Evolutionary conservation across 2,113 vertebrate genomes (phyloP).

Genomic region (Tragelaphus strepsiceros): DNA sequence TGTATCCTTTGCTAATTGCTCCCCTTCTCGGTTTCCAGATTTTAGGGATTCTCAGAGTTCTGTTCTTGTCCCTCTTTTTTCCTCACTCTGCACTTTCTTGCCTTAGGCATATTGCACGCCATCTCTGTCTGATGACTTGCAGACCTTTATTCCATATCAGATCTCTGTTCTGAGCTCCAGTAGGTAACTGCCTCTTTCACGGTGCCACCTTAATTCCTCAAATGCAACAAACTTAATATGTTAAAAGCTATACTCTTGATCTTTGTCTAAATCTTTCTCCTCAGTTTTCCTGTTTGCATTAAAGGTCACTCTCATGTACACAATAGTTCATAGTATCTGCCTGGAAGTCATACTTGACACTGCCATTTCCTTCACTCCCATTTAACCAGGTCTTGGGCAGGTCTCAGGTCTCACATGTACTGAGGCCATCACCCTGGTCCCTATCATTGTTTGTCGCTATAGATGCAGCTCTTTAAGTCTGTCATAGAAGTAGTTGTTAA

Average conservation of each 20-base stretch:
- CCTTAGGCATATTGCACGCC: not conserved
- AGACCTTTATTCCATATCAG: not conserved
- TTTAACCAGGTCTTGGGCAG: not conserved
- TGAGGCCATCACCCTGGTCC: not conserved
- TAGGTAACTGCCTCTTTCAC: not conserved
- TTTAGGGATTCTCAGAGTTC: not conserved
- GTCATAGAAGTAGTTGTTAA: not conserved
- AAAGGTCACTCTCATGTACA: not conserved
- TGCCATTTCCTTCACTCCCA: not conserved
- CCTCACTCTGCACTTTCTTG: not conserved
- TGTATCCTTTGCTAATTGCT: not conserved
- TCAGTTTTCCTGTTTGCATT: not conserved
- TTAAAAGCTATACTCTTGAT: not conserved
- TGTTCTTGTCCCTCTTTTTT: not conserved
- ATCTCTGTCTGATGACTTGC: not conserved
- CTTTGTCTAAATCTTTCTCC: not conserved
- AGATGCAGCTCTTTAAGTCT: not conserved
- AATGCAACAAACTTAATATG: not conserved
- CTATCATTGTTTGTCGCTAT: not conserved
- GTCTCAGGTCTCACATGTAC: not conserved
- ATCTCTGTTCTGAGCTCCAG: not conserved
- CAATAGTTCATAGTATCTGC: not conserved
- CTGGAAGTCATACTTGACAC: not conserved
- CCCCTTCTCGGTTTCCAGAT: not conserved
- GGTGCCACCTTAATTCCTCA: not conserved